phyloP scores from a whole-genome alignment of 2,888 invertebrate genomes.

The Diadromus collaris region DNA sequence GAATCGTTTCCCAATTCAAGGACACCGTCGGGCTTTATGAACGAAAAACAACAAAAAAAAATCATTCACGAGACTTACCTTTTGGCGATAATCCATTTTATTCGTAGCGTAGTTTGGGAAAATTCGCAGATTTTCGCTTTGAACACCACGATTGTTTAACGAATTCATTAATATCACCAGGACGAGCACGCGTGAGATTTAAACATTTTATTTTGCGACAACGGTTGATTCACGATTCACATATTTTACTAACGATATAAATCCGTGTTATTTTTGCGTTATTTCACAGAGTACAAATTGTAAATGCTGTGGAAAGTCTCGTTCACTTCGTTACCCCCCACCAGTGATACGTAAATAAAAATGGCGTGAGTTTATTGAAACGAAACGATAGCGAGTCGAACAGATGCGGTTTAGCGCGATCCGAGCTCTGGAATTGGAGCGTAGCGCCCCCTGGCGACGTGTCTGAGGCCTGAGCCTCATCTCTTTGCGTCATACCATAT shows the following conservation, averaged over 20 bases:
- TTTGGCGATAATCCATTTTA: constrained; percentile 76
- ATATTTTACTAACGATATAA: constrained; percentile 42
- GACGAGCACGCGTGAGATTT: constrained; percentile 44
- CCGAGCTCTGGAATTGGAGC: not conserved
- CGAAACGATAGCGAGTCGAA: not conserved
- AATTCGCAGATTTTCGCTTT: constrained; percentile 67
- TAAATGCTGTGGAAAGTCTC: constrained; percentile 51
- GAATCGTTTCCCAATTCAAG: not conserved
- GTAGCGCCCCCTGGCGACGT: constrained; percentile 1
- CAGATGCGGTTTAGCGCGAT: not conserved
- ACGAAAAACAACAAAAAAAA: not conserved
- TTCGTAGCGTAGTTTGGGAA: constrained; percentile 66
- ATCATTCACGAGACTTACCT: constrained; percentile 62
- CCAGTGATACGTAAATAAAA: constrained; percentile 63
- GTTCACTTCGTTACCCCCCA: constrained; percentile 55
- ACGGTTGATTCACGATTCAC: constrained; percentile 37
- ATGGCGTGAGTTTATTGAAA: constrained; percentile 57
- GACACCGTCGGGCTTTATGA: not conserved
- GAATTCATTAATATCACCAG: constrained; percentile 69
- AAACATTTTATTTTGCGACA: constrained; percentile 44
- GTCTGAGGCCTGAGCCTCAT: not conserved
- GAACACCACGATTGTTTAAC: constrained; percentile 66
- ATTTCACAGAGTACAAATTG: constrained; percentile 19
- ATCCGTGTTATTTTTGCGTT: constrained; percentile 14
- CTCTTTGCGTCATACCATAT: not conserved